Evolutionary conservation across 2,888 invertebrate genomes (phyloP), one percentile per base, ranked within the genome.

Genomic region (Chloroclysta siterata): DNA sequence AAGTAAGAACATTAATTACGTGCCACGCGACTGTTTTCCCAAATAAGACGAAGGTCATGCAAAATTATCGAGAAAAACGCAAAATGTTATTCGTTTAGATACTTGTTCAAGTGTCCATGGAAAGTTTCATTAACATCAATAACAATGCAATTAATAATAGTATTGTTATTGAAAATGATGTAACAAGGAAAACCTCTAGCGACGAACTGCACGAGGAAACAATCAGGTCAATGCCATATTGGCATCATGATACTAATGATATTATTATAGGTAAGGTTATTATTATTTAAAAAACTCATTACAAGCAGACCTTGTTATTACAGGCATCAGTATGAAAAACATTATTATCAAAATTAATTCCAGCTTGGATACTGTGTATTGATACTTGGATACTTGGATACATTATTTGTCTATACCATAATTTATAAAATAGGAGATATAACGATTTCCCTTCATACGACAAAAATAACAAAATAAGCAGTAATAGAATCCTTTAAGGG

Each of bases 101-200:
- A n/a, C n/a, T 22, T 1, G 22, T 22, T 1, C 3, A 2, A 22
- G 22, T 22, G 54, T 22, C 54, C 51, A 55, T 47, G 54, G 55
- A 79, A 78, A 74, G 70, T 72, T 72, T 64, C 69, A 71, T 66
- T 66, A 57, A 70, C 72, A 70, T 65, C 56, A 53, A 68, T 60
- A 68, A 59, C 46, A 47, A 57, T 64, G 62, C 63, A 65, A 71
- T 68, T 72, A 72, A 70, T 74, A 72, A 70, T 64, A 70, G 39
- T 28, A 75, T 72, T 75, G 72, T 75, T 74, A 73, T 74, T 75
- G 72, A 76, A 68, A 73, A 65, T 80, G 79, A 81, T 77, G 80
- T 72, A 80, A 83, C 71, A 61, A 84, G 82, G 83, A 80, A 82
- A 85, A 80, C 64, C 66, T 69, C 66, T 66, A 71, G 69, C 28